Base-by-base conservation (phyloP, 2,888 invertebrate genomes). In the Nomada lathburiana region DNA sequence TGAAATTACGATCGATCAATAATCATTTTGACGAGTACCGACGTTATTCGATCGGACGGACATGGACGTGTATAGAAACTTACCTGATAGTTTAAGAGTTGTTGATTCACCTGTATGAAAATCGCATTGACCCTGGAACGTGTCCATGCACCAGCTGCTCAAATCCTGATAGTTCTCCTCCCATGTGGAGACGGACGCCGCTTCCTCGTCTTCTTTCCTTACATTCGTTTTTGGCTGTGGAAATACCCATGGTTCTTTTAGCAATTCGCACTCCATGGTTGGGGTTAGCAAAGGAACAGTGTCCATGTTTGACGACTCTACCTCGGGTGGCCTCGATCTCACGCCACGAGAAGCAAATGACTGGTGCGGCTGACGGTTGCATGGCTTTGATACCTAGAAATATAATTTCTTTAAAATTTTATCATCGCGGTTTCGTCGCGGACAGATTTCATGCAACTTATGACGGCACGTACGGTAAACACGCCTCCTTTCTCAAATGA, bases 91-190 rank as follows among this genome's bases (percentile, higher is more conserved):
- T 86, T 90, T 90, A 85, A 84, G 81, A 79, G 82, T 85, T 83
- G 87, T 83, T 50, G 89, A 91, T 94, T 94, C 93, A 94, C 93
- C 94, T 93, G 88, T 89, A 91, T 84, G 93, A 93, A 93, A 93
- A 91, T 89, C 90, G 93, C 90, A 93, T 90, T 86, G 92, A 85
- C 85, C 88, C 87, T 90, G 91, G 84, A 90, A 91, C 83, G 86
- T 82, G 78, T 91, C 91, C 89, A 92, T 91, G 88, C 95, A 96
- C 95, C 95, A 96, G 89, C 94, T 94, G 92, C 94, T 95, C 94
- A 96, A 95, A 94, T 96, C 96, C 95, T 96, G 96, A 95, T 96
- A 96, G 94, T 96, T 95, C 94, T 96, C 96, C 95, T 92, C 92
- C 93, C 93, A 93, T 47, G 86, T 82, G 64, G 88, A 84, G 64